A percentile compares a stretch with the other conserved stretches of the same genome.
phyloP scores from a whole-genome alignment of 2,888 invertebrate species.

The Netelia melanura region DNA sequence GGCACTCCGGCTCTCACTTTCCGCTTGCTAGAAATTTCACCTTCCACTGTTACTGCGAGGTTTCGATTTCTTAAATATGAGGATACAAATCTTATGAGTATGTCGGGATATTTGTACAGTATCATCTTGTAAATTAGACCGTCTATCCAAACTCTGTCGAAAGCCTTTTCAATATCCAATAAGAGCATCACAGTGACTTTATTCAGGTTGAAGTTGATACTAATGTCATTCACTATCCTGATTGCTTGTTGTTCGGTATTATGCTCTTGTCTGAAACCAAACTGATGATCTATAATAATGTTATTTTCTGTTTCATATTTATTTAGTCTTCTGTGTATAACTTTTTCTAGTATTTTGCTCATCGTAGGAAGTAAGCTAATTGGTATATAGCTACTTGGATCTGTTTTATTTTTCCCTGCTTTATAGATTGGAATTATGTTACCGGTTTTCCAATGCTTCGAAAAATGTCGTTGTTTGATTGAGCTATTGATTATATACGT shows the following conservation, averaged over 20 bases:
- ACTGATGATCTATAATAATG: conserved; percentile 41
- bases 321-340: conserved; percentile 26
- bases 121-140: no score
- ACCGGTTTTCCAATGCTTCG: conserved; percentile 43
- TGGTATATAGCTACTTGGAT: conserved; percentile 54
- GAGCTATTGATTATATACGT: conserved; percentile 42
- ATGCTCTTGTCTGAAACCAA: conserved; percentile 49
- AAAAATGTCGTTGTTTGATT: conserved; percentile 38
- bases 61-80: no score
- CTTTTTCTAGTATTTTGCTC: conserved; percentile 53
- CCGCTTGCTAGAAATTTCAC: conserved; percentile 51
- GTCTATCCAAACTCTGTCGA: no score
- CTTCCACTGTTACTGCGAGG: no score
- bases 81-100: no score
- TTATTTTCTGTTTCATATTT: conserved; percentile 29
- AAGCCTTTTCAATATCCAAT: no score
- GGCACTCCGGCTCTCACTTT: conserved; percentile 66
- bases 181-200: neutral
- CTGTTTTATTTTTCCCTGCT: conserved; percentile 39
- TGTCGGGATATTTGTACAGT: no score
- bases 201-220: conserved; percentile 70
- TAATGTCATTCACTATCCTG: conserved; percentile 73
- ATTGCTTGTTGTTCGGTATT: conserved; percentile 63
- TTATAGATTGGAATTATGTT: conserved; percentile 34
- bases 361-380: conserved; percentile 45